A percentile compares a stretch with the other conserved stretches of the same genome.
Conservation (phyloP, 1,140 invertebrate species). For the Microplitis demolitor region DNA sequence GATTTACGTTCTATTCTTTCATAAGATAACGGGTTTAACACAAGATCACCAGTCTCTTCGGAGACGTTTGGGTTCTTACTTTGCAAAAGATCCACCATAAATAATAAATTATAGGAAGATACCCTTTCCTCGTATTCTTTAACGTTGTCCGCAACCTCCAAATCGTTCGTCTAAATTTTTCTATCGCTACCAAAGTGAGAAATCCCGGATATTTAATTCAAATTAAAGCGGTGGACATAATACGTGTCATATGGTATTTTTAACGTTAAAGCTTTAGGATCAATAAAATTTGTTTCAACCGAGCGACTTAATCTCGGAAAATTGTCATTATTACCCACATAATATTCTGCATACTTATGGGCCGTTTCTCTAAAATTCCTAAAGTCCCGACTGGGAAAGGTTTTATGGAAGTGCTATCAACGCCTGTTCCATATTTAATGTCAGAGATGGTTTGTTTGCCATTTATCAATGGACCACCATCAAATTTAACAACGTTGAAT, state of each 20-base stretch:
- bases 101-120: too few relatives aligned
- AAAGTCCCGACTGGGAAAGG: slow-evolving; percentile 27
- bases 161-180: too few relatives aligned
- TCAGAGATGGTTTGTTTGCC: slow-evolving; percentile 27
- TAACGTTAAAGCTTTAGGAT: background rate
- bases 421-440: slow-evolving; percentile 11
- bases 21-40: too few relatives aligned
- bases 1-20: too few relatives aligned
- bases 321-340: background rate
- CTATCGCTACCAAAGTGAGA: too few relatives aligned
- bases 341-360: slow-evolving; percentile 3
- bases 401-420: slow-evolving; percentile 34
- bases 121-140: too few relatives aligned
- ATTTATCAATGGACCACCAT: slow-evolving; percentile 39
- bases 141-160: too few relatives aligned
- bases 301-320: background rate
- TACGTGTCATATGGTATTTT: background rate
- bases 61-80: too few relatives aligned
- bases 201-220: too few relatives aligned
- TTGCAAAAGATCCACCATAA: too few relatives aligned
- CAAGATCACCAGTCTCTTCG: too few relatives aligned
- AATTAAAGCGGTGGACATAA: too few relatives aligned
- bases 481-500: slow-evolving; percentile 30
- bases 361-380: slow-evolving; percentile 3
- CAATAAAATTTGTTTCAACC: background rate